phyloP scores from a whole-genome alignment of 2,113 vertebrate species.

The Notechis scutatus region DNA sequence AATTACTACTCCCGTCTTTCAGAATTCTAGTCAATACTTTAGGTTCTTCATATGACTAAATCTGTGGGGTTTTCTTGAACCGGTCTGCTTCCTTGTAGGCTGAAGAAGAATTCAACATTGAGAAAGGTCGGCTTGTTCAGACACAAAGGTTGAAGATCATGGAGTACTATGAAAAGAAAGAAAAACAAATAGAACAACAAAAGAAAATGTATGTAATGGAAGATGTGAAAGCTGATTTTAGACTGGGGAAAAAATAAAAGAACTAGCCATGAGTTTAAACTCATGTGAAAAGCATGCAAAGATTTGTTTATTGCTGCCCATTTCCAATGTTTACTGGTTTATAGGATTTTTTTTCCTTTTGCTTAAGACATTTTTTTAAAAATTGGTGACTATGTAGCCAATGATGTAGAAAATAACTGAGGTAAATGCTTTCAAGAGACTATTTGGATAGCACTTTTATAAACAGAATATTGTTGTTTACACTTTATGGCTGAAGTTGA shows the following conservation, averaged over 20 bases:
- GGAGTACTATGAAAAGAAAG: conserved; percentile 99
- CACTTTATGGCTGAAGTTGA: not conserved
- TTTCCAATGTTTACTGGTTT: not conserved
- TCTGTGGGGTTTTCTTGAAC: conserved; percentile 37
- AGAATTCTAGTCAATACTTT: not conserved
- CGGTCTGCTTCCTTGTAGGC: conserved; percentile 74
- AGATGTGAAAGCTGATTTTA: not conserved
- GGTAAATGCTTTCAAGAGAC: not conserved
- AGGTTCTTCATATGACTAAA: not conserved
- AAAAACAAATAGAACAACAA: conserved; percentile 98
- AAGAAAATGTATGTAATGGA: conserved; percentile 90
- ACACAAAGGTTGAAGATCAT: conserved; percentile 98
- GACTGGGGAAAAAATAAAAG: not conserved
- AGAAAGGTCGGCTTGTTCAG: conserved; percentile 96
- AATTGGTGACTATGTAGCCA: not conserved
- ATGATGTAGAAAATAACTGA: not conserved
- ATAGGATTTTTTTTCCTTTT: not conserved
- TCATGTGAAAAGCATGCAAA: not conserved
- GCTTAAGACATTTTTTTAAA: not conserved
- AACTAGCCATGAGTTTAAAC: not conserved
- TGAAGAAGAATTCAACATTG: conserved; percentile 99
- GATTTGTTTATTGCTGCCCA: not conserved
- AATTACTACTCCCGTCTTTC: not conserved
- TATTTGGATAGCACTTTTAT: not conserved
- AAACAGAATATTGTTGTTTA: not conserved